Base-by-base conservation (phyloP, 2,797 vertebrate species). In the Simalia tracyae region DNA sequence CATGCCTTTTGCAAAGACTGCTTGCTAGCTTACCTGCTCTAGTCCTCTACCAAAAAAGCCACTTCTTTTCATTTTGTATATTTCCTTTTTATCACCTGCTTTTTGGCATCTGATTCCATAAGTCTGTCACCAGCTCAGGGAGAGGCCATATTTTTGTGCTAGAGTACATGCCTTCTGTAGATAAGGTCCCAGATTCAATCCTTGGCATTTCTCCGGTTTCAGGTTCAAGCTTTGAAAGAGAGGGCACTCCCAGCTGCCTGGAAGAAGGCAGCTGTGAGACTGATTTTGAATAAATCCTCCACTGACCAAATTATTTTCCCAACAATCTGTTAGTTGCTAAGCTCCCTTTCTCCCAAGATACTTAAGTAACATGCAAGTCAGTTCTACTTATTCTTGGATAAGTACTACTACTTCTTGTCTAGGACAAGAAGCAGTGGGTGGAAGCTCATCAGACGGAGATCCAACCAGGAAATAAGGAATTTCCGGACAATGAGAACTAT, bases 191-290 rank as follows among this genome's bases (percentile, higher is more conserved):
- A 42, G 60, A 87, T 63, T 63, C 42, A 4, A 87, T 87, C 86
- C 86, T 61, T 61, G 60, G 60, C 14, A 42, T 87, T 87, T 87
- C 86, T 26, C 59, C 22, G 60, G 19, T 87, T 87, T 87, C 85
- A 87, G 85, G 19, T 87, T 60, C n/a, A 87, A 36, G 56, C 56
- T 59, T 86, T 86, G 85, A 59, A 59, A 59, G 57, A 86, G 8
- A 86, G 56, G 56, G 85, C 85, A 87, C 60, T 63, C 59, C 86
- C 86, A 87, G 72, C 72, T 81, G 72, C 72, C 72, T 81, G 72
- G 72, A 81, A 81, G 72, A 81, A 81, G 86, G 59, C 36, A 63
- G 86, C 31, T 87, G 86, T 63, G 31, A 36, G 31, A 63, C 15
- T 87, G 59, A 59, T 61, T 61, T 61, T 87, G 86, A 61, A 61